Evolutionary conservation across 30 jellyfish, hydroid and myxozoan species (phyloP).

Genomic region (Aurelia coerulea): DNA sequence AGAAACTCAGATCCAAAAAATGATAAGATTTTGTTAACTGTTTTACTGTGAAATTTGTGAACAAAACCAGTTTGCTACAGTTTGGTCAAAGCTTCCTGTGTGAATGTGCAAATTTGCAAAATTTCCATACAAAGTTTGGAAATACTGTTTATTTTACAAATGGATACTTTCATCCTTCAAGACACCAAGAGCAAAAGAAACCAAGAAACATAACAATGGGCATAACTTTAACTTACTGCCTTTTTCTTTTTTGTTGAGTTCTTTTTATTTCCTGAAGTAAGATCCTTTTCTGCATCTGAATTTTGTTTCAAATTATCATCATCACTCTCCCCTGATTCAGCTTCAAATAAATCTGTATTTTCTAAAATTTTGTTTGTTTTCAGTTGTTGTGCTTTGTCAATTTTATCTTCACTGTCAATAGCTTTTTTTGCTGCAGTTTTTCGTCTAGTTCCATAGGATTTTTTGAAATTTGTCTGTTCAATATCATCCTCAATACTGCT

Average conservation of each 20-base stretch:
- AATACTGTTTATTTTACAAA: neutral
- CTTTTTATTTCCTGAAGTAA: neutral
- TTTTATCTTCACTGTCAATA: neutral
- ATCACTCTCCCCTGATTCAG: conserved; percentile 29
- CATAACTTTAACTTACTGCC: neutral
- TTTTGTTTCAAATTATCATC: neutral
- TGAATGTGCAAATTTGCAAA: no score
- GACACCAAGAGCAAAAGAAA: neutral
- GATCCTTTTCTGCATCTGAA: neutral
- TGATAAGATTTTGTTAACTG: no score
- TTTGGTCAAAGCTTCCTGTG: no score
- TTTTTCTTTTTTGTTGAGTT: neutral
- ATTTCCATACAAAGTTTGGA: neutral
- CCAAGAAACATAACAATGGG: neutral
- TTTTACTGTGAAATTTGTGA: no score
- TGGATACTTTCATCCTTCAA: neutral
- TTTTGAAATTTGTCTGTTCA: neutral
- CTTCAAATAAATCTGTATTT: conserved; percentile 53
- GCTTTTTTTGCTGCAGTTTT: neutral
- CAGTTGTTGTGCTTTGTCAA: conserved; percentile 18
- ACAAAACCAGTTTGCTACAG: no score
- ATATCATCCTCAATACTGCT: conserved; percentile 8
- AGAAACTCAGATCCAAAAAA: no score
- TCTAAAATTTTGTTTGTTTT: conserved; percentile 18
- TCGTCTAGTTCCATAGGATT: conserved; percentile 32